Evolutionary conservation across 2,113 vertebrate species (phyloP), one percentile per base, ranked within the genome.

Genomic region (Calidris pugnax): DNA sequence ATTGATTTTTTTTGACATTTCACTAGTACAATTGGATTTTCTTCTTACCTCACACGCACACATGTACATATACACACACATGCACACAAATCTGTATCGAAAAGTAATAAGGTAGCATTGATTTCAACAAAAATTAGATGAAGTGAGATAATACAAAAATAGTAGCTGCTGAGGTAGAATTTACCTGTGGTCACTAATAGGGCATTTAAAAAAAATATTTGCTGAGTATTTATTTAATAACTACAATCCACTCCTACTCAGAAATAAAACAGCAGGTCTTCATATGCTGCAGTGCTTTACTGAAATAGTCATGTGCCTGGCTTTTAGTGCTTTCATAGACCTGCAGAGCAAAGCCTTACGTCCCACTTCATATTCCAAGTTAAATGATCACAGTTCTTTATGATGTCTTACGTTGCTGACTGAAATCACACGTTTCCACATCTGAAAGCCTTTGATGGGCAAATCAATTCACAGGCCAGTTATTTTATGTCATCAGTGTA

Each of bases 391-490:
- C 10, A 71, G 27, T 10, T 69, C 62, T n/a, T 57, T 35, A 62
- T 5, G 27, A 35, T 6, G 28, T 81, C 24, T 79, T 60, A 76
- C 0, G 0, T 5, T 82, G 33, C 14, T 78, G 51, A 14, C 18
- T 35, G 59, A 91, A 94, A 41, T 60, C 21, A 21, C 3, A 56
- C 37, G 0, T 91, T 83, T 68, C 22, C 64, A 73, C 39, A 60
- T 75, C 56, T 53, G 39, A 92, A 92, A 90, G 26, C 28, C 62
- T 87, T 75, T 57, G 68, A 53, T 0, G 0, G 33, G 45, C 67
- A 92, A 76, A 78, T 63, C 90, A 48, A 59, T 84, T 96, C 75
- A 85, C 85, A 96, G 56, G 63, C 57, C 88, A 83, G 22, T 93
- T 74, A 83, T 30, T 89, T 78, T 24, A 35, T 76, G 67, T 24